These are phyloP conservation scores for Scytalopus superciliaris DNA, from an alignment of 2,113 vertebrate species.

Conservation along the genomic window DNA sequence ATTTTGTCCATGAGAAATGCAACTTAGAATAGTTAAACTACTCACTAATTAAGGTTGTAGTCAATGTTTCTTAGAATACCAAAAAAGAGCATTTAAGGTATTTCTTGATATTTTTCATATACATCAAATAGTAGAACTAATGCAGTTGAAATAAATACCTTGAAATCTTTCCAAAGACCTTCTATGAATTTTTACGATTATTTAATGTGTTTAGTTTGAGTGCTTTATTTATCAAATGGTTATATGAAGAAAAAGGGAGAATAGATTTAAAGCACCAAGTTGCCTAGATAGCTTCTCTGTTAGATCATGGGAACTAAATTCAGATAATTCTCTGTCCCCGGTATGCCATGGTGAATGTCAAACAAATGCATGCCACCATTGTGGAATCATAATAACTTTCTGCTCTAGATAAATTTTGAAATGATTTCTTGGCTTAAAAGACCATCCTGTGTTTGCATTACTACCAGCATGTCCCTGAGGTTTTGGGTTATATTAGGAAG, in stretches of 20 bases:
- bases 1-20: neutral
- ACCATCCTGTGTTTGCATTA: conserved; percentile 29
- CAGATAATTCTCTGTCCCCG: conserved; percentile 8
- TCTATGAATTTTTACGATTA: neutral
- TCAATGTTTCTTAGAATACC: neutral
- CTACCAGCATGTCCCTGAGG: neutral
- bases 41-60: neutral
- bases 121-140: neutral
- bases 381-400: conserved; percentile 55
- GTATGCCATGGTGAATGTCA: conserved; percentile 19
- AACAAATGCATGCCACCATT: conserved; percentile 52
- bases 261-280: neutral
- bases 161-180: neutral
- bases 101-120: neutral
- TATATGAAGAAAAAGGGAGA: neutral
- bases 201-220: neutral
- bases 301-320: conserved; percentile 53
- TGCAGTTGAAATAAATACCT: neutral
- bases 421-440: conserved; percentile 33
- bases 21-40: neutral
- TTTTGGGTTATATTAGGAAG: conserved; percentile 53
- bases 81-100: neutral
- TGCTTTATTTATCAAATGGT: neutral
- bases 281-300: conserved; percentile 40
- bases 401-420: conserved; percentile 51